These are phyloP conservation scores for Episyrphus balteatus DNA, from an alignment of 1,140 invertebrate species.

Conservation along the genomic window DNA sequence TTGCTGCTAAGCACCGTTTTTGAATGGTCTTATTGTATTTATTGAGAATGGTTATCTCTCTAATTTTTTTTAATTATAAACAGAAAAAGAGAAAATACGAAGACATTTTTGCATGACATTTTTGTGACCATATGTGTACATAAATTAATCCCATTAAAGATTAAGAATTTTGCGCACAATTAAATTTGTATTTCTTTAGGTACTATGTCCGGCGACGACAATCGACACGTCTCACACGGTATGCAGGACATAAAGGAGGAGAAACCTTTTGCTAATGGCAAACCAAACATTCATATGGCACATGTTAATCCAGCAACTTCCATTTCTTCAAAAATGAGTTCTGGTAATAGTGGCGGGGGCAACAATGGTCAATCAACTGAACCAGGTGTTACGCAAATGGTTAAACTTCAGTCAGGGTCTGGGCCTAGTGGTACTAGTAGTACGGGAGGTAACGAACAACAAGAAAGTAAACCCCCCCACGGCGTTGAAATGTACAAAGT, in stretches of 20 bases:
- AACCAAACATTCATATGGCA: conserved; percentile 22
- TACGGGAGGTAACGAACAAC: conserved; percentile 50
- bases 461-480: conserved; percentile 55
- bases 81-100: too few species aligned
- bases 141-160: not conserved
- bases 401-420: conserved; percentile 32
- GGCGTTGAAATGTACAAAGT: conserved; percentile 66
- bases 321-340: conserved; percentile 13
- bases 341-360: not conserved
- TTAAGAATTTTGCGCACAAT: too few species aligned
- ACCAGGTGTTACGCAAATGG: not conserved
- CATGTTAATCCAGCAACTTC: conserved; percentile 26
- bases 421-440: conserved; percentile 39
- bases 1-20: too few species aligned
- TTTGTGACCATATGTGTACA: not conserved
- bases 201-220: too few species aligned
- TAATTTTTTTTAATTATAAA: too few species aligned
- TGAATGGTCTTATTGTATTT: too few species aligned
- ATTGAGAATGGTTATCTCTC: too few species aligned
- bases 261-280: conserved; percentile 15
- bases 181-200: too few species aligned
- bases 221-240: too few species aligned
- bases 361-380: conserved; percentile 1
- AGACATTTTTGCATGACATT: conserved; percentile 5
- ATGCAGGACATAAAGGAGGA: conserved; percentile 8